phyloP scores from a whole-genome alignment of 2,113 vertebrate genomes.

The Alligator mississippiensis region DNA sequence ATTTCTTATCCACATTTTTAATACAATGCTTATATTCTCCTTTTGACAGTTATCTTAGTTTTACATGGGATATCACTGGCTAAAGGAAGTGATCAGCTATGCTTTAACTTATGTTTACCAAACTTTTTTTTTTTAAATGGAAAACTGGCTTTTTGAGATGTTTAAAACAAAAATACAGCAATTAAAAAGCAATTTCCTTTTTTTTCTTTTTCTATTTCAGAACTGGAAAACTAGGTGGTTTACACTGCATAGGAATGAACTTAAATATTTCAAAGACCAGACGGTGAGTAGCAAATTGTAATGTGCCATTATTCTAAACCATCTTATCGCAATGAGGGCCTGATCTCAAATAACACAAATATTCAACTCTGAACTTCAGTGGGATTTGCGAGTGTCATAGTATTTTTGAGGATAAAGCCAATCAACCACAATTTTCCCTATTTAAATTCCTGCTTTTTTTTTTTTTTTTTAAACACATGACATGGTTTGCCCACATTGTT shows the following conservation, averaged over 20 bases:
- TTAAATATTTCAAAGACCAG: constrained; percentile 97
- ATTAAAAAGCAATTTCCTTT: neutral
- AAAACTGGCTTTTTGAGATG: neutral
- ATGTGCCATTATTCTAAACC: neutral
- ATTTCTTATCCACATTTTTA: too few relatives aligned
- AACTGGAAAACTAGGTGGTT: constrained; percentile 99
- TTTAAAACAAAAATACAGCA: neutral
- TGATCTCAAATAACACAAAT: neutral
- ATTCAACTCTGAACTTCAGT: neutral
- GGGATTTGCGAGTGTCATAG: neutral
- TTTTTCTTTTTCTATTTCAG: constrained; percentile 70
- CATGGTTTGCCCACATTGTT: neutral
- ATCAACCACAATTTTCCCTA: neutral
- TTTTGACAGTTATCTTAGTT: neutral
- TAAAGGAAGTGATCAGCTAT: neutral
- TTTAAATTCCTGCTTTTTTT: neutral
- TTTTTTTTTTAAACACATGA: too few relatives aligned
- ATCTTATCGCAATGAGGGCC: neutral
- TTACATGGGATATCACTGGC: neutral
- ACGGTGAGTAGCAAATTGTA: constrained; percentile 81
- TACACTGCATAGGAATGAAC: constrained; percentile 91
- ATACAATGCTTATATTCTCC: neutral
- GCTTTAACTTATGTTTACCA: too few relatives aligned
- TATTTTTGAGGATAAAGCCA: neutral
- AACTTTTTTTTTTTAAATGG: neutral